Evolutionary conservation across 2,797 vertebrate genomes (phyloP).

Genomic region (Antennarius maculatus): DNA sequence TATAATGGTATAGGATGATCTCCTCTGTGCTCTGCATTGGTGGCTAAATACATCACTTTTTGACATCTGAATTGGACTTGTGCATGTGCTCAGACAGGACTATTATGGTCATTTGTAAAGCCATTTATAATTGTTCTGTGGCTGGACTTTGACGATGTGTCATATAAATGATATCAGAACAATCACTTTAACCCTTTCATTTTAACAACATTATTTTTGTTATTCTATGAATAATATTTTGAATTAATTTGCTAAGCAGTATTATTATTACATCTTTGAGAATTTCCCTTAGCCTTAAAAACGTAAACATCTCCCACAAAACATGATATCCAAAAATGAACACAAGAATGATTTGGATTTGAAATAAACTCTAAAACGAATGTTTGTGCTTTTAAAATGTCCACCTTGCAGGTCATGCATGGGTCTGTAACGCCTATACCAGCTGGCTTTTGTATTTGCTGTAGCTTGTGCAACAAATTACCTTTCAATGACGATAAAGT

Average conservation of each 20-base stretch:
- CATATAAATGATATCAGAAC: conserved; percentile 9
- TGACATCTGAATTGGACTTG: conserved; percentile 24
- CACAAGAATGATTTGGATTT: conserved; percentile 23
- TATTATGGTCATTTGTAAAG: conserved; percentile 27
- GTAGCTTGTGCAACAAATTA: too few species aligned
- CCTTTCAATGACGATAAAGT: too few species aligned
- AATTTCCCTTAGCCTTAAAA: conserved; percentile 1
- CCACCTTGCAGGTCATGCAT: too few species aligned
- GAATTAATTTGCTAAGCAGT: conserved; percentile 5
- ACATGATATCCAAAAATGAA: conserved; percentile 24
- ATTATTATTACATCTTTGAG: conserved; percentile 13
- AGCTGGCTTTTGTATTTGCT: too few species aligned
- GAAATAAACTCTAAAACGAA: conserved; percentile 12
- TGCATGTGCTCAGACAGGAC: conserved; percentile 19
- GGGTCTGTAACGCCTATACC: too few species aligned
- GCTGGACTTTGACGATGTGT: neutral
- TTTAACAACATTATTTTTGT: neutral
- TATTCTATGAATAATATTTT: conserved; percentile 8
- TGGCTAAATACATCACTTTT: conserved; percentile 4
- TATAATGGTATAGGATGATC: conserved; percentile 12
- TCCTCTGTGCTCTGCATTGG: conserved; percentile 25
- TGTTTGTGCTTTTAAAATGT: neutral
- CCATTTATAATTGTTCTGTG: conserved; percentile 11
- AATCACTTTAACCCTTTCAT: neutral
- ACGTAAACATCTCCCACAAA: conserved; percentile 3